Evolutionary conservation across 1,140 invertebrate genomes (phyloP), one percentile per base, ranked within the genome.

Genomic region (Marisa cornuarietis): DNA sequence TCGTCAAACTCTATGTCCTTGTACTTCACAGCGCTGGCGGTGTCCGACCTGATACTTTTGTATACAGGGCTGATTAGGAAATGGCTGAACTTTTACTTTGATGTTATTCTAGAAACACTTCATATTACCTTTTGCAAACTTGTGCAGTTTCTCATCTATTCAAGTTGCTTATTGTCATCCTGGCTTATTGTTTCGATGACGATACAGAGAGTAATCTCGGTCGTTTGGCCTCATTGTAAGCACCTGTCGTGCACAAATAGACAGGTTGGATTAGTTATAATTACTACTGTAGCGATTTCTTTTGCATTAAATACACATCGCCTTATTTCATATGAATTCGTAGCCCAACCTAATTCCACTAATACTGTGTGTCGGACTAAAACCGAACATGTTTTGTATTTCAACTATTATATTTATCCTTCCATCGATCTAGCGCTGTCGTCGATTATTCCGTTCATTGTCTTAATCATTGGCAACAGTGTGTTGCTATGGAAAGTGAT

Each of bases 101-200:
- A 82, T 6, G 14, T 79, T 13, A 82, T 83, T 49, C 63, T 84
- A 8, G 24, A 83, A 71, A 8, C 79, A 16, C 26, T 78, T 14
- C 61, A 54, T 5, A 54, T 49, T 14, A 11, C 54, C 0, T 68
- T 78, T 13, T 84, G 84, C 74, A 79, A 80, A 52, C 14, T 84
- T 16, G 71, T 82, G 20, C 31, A 68, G 16, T 83, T 78, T 71
- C 24, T 78, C 4, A 49, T 81, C 8, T 83, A 85, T 62, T 58
- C 71, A 22, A 20, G 42, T 2, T 62, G 69, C 3, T 62, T 83
- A 2, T 71, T 58, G 16, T 84, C 83, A 11, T 49, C 79, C 3
- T 85, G 83, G 81, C 58, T 79, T 11, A 24, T 84, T 2, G 83
- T 81, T 13, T 69, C 77, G 0, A 78, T 85, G 18, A 84, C 84